phyloP scores from a whole-genome alignment of 2,797 vertebrate species.

The Eremophila alpestris region DNA sequence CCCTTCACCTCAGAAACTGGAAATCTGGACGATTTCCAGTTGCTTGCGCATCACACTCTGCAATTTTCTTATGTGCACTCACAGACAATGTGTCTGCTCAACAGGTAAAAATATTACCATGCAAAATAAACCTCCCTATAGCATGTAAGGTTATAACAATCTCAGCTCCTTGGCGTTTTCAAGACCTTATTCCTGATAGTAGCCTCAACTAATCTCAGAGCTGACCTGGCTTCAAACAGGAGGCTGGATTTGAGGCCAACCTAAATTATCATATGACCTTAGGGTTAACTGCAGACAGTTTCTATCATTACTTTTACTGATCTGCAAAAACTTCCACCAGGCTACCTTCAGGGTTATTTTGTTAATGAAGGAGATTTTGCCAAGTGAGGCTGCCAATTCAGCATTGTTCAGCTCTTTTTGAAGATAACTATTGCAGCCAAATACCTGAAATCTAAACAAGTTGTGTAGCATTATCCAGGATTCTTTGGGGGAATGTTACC shows the following conservation, averaged over 20 bases:
- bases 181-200: background rate
- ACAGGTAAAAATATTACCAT: background rate
- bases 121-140: background rate
- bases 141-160: background rate
- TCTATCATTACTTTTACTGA: background rate
- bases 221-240: background rate
- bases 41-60: background rate
- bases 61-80: background rate
- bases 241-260: background rate
- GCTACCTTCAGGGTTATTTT: background rate
- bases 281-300: background rate
- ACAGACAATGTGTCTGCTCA: background rate
- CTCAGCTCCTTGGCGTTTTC: background rate
- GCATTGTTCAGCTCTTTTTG: background rate
- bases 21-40: background rate
- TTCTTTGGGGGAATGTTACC: background rate
- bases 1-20: background rate
- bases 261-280: background rate
- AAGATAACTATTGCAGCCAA: background rate
- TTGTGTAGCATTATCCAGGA: background rate
- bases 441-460: conserved; percentile 18
- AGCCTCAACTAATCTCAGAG: background rate
- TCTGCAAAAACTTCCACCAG: background rate
- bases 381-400: background rate
- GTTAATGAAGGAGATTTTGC: background rate